Evolutionary conservation across 2,113 vertebrate genomes (phyloP).

Genomic region (Pagrus major): DNA sequence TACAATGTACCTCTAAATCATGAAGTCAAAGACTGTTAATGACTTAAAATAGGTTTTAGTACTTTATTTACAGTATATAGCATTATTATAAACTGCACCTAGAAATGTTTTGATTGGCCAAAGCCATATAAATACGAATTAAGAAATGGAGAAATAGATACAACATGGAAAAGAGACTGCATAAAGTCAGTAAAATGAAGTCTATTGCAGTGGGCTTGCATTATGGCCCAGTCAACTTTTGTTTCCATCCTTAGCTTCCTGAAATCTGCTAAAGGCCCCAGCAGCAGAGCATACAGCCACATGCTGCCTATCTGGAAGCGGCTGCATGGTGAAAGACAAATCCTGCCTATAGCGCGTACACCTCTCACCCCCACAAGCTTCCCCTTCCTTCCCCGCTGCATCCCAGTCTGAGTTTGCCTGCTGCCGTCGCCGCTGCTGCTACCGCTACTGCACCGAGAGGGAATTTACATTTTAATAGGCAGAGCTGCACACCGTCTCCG

Average conservation of each 20-base stretch:
- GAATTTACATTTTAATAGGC: conserved; percentile 91
- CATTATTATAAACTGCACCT: background rate
- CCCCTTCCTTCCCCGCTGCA: conserved; percentile 69
- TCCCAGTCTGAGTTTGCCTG: conserved; percentile 74
- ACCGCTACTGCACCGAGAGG: conserved; percentile 76
- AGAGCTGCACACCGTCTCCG: conserved; percentile 82
- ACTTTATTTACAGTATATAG: too few relatives aligned
- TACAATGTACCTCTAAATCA: background rate
- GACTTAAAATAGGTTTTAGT: too few relatives aligned
- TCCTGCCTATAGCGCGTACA: conserved; percentile 62
- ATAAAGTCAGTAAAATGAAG: conserved; percentile 23
- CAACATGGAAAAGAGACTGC: background rate
- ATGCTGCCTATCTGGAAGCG: conserved; percentile 65
- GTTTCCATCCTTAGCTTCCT: conserved; percentile 55
- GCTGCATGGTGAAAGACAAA: conserved; percentile 66
- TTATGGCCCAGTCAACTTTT: conserved; percentile 56
- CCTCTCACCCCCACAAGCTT: conserved; percentile 68
- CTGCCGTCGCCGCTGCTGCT: conserved; percentile 38
- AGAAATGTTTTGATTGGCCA: background rate
- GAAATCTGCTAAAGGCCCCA: conserved; percentile 50
- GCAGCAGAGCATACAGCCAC: conserved; percentile 53
- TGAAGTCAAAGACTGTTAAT: background rate
- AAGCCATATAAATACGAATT: background rate
- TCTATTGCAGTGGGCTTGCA: conserved; percentile 27
- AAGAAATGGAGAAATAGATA: background rate